These are phyloP conservation scores for Papilio dardanus DNA, from an alignment of 1,140 invertebrate species.

Conservation along the genomic window DNA sequence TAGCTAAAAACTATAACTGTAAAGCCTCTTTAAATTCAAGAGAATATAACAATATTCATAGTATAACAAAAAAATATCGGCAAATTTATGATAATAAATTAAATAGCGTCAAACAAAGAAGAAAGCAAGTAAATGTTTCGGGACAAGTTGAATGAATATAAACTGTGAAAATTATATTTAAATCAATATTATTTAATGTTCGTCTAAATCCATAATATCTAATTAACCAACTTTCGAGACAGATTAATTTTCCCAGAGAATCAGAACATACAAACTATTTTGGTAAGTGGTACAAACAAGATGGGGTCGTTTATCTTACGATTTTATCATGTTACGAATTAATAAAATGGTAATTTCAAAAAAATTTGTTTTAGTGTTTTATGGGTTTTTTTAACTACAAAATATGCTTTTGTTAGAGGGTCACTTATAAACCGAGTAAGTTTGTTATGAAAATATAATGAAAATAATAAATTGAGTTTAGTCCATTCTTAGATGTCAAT, in stretches of 20 bases:
- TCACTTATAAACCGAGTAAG: too few relatives aligned
- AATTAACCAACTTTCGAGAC: not conserved
- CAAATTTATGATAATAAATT: too few relatives aligned
- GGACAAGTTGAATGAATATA: not conserved
- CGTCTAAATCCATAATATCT: not conserved
- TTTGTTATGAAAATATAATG: not conserved
- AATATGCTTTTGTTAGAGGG: too few relatives aligned
- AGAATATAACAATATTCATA: too few relatives aligned
- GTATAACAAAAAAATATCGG: too few relatives aligned
- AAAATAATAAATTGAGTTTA: not conserved
- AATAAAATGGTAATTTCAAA: not conserved
- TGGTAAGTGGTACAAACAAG: not conserved
- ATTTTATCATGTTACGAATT: not conserved
- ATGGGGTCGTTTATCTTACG: not conserved
- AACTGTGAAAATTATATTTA: not conserved
- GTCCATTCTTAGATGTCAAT: conserved; percentile 13
- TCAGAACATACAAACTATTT: conserved; percentile 7
- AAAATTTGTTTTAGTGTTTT: too few relatives aligned
- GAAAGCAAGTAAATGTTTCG: not conserved
- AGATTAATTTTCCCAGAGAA: not conserved
- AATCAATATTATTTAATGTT: not conserved
- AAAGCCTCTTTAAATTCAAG: too few relatives aligned
- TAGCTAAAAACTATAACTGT: too few relatives aligned
- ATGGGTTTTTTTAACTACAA: too few relatives aligned
- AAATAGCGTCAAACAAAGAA: too few relatives aligned